phyloP scores from a whole-genome alignment of 2,113 vertebrate species.

The Motacilla alba region DNA sequence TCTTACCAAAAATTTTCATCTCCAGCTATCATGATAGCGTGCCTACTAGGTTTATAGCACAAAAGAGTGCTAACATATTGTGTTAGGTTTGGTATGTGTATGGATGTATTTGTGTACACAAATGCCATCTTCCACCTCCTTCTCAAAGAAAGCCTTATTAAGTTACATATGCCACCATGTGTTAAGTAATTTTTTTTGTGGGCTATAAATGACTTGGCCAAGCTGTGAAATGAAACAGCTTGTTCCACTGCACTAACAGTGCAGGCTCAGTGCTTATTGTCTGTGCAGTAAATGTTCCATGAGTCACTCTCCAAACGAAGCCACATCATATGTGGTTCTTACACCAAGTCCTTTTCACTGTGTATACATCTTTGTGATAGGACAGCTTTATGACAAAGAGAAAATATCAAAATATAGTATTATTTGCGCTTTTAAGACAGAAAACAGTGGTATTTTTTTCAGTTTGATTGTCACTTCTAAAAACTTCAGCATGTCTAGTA shows the following conservation, averaged over 20 bases:
- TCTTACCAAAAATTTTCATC: constrained; percentile 11
- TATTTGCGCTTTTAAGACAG: background rate
- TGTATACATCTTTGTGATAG: background rate
- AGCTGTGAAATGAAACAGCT: constrained; percentile 64
- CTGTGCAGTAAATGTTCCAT: background rate
- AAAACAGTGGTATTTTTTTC: background rate
- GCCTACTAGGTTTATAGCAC: constrained; percentile 4
- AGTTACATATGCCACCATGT: constrained; percentile 57
- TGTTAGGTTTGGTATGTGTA: background rate
- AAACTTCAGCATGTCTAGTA: background rate
- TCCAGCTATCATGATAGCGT: background rate
- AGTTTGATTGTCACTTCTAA: background rate
- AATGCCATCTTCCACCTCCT: constrained; percentile 58
- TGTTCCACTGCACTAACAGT: constrained; percentile 39
- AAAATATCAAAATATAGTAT: background rate
- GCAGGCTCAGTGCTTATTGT: constrained; percentile 30
- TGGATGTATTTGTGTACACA: constrained; percentile 43
- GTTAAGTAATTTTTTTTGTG: constrained; percentile 55
- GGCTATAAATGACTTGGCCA: constrained; percentile 54
- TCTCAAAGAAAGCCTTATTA: constrained; percentile 24
- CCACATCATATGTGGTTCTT: background rate
- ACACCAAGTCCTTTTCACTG: background rate
- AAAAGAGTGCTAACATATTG: constrained; percentile 40
- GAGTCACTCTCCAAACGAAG: background rate
- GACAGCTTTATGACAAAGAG: background rate